Evolutionary conservation across 2,888 invertebrate species (phyloP).

Genomic region (Erynnis tages): DNA sequence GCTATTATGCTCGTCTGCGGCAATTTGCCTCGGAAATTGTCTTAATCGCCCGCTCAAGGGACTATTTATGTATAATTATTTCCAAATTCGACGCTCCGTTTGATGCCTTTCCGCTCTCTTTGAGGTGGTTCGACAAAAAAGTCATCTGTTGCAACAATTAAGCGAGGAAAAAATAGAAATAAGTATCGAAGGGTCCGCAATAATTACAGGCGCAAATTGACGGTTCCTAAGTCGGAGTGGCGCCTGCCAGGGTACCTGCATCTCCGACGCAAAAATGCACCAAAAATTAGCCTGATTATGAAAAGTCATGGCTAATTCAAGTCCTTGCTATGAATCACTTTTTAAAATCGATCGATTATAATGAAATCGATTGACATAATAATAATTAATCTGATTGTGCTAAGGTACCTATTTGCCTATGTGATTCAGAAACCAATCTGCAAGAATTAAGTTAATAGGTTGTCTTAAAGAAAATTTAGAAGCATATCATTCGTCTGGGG

Average conservation of each 20-base stretch:
- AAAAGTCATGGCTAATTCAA: neutral
- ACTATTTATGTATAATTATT: conserved; percentile 83
- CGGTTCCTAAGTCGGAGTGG: conserved; percentile 75
- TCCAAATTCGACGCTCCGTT: conserved; percentile 81
- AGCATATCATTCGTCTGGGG: too few species aligned
- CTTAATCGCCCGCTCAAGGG: conserved; percentile 82
- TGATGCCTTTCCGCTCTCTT: conserved; percentile 82
- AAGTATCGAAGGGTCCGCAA: conserved; percentile 82
- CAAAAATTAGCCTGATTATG: conserved; percentile 6
- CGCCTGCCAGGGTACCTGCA: conserved; percentile 72
- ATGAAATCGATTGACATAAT: too few species aligned
- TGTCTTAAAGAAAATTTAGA: neutral
- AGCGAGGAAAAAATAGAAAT: conserved; percentile 78
- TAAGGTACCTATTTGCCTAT: too few species aligned
- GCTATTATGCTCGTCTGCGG: conserved; percentile 81
- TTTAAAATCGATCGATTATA: neutral
- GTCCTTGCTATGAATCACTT: neutral
- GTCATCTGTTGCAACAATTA: conserved; percentile 82
- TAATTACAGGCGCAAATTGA: conserved; percentile 81
- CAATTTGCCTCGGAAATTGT: conserved; percentile 82
- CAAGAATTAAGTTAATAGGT: neutral
- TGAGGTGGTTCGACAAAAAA: conserved; percentile 80
- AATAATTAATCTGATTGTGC: too few species aligned
- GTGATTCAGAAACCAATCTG: too few species aligned
- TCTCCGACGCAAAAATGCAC: conserved; percentile 1